Percentiles rank a stretch among this genome's conserved stretches.
Conservation (phyloP, 2,113 vertebrate genomes). For the Lagopus muta region DNA sequence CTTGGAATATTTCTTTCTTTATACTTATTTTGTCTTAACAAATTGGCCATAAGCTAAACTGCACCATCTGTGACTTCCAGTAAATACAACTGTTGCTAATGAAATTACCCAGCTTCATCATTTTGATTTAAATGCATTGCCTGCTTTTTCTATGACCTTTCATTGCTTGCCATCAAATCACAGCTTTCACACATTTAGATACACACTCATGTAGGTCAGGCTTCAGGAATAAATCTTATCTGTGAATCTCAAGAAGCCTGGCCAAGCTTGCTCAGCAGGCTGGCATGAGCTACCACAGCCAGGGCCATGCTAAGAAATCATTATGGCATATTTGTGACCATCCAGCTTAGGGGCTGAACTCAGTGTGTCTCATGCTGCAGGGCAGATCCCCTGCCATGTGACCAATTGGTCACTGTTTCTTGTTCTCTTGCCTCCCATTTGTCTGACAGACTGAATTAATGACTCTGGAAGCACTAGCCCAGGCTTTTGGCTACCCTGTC, state of each 20-base stretch:
- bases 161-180: conserved; percentile 89
- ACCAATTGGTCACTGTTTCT: conserved; percentile 87
- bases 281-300: conserved; percentile 83
- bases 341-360: conserved; percentile 80
- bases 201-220: conserved; percentile 97
- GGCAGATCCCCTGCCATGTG: conserved; percentile 87
- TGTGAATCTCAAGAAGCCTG: conserved; percentile 81
- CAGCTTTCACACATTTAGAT: conserved; percentile 92
- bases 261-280: conserved; percentile 90
- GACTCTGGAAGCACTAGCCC: conserved; percentile 67
- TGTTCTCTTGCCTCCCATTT: conserved; percentile 82
- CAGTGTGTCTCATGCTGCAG: conserved; percentile 85
- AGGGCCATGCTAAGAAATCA: conserved; percentile 76
- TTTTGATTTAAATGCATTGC: conserved; percentile 92
- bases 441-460: conserved; percentile 83
- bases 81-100: conserved; percentile 97
- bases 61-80: conserved; percentile 92
- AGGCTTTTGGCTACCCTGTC: conserved; percentile 64
- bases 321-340: conserved; percentile 78
- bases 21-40: conserved; percentile 87
- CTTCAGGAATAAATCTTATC: conserved; percentile 94
- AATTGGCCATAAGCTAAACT: conserved; percentile 87
- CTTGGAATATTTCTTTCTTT: conserved; percentile 87
- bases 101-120: conserved; percentile 98
- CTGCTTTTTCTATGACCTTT: conserved; percentile 94